Percentiles rank a stretch among this genome's conserved stretches.
These are phyloP conservation scores for Terebella lapidaria DNA, from an alignment of 2,888 invertebrate species.

Conservation along the genomic window DNA sequence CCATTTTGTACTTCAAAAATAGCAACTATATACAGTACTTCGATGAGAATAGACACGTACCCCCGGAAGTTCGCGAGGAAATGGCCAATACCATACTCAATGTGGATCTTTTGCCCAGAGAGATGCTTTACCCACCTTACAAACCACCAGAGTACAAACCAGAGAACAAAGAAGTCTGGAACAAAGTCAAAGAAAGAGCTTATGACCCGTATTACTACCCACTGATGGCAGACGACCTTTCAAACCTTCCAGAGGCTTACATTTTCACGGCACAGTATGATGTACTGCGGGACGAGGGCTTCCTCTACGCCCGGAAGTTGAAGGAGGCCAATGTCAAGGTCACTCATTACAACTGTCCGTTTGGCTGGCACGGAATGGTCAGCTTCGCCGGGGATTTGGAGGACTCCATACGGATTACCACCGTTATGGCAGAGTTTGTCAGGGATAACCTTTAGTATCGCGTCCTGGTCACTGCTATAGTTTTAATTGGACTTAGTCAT, in stretches of 20 bases:
- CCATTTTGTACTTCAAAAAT: not conserved
- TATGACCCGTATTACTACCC: not conserved
- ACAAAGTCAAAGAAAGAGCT: not conserved
- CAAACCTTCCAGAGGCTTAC: slow-evolving; percentile 4
- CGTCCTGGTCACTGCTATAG: too few species aligned
- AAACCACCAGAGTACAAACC: not conserved
- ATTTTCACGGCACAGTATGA: slow-evolving; percentile 4
- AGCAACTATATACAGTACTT: not conserved
- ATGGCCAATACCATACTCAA: not conserved
- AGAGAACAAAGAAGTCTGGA: not conserved
- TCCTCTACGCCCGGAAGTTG: slow-evolving; percentile 2
- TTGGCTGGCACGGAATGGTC: not conserved
- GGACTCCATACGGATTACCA: not conserved
- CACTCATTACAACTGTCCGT: not conserved
- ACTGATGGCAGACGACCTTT: not conserved
- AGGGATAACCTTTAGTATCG: not conserved
- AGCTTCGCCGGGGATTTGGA: not conserved
- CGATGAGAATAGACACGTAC: not conserved
- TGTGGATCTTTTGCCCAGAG: not conserved
- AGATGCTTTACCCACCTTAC: not conserved
- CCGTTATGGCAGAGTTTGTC: not conserved
- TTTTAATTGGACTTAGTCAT: too few species aligned
- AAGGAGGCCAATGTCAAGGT: slow-evolving; percentile 4
- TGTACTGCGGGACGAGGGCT: slow-evolving; percentile 10
- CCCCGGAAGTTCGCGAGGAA: not conserved